phyloP scores from a whole-genome alignment of 2,888 invertebrate species.

The Oscheius sp. region DNA sequence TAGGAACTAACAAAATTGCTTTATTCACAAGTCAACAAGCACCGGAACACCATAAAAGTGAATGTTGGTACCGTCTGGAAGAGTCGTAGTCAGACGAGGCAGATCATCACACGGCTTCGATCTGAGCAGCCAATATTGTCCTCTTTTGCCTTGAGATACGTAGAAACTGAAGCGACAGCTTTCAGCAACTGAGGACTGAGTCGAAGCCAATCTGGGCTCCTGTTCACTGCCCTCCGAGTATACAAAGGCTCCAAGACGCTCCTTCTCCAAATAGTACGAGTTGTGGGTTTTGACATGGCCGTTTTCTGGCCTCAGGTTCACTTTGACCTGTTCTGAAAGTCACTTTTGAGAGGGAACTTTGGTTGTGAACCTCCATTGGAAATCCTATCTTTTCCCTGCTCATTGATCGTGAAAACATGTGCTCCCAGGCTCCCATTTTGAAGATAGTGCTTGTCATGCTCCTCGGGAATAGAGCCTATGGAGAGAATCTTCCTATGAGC shows the following conservation, averaged over 20 bases:
- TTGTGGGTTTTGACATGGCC: neutral
- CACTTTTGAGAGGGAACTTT: neutral
- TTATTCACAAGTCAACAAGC: constrained; percentile 19
- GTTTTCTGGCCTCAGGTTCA: neutral
- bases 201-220: neutral
- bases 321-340: constrained; percentile 8
- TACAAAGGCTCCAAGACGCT: constrained; percentile 23
- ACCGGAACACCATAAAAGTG: constrained; percentile 30
- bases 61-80: constrained; percentile 17
- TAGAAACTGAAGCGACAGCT: constrained; percentile 19
- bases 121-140: constrained; percentile 18
- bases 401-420: constrained; percentile 20
- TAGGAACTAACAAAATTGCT: no score
- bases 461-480: neutral
- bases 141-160: constrained; percentile 7
- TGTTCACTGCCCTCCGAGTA: constrained; percentile 23
- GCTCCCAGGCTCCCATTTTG: constrained; percentile 16
- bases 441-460: constrained; percentile 13
- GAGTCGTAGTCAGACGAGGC: neutral
- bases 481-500: constrained; percentile 21
- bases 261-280: constrained; percentile 31
- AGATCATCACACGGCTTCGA: constrained; percentile 22
- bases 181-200: neutral
- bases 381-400: neutral
- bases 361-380: neutral